Evolutionary conservation across 2,797 vertebrate genomes (phyloP).

Genomic region (Poecilia gillii): DNA sequence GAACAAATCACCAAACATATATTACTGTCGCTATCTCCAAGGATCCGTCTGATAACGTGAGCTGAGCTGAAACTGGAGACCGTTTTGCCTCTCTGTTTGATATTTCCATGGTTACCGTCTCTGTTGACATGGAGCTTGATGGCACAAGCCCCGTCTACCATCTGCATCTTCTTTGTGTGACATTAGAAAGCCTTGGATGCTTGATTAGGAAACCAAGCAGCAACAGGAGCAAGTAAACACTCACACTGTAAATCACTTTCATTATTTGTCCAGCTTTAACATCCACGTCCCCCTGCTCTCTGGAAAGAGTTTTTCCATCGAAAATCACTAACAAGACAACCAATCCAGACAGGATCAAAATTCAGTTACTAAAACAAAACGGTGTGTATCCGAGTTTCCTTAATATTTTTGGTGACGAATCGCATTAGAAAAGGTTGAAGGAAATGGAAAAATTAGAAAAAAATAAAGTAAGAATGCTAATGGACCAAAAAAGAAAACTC

Average conservation of each 20-base stretch:
- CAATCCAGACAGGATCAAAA: too few species aligned
- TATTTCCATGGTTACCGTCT: slow-evolving; percentile 45
- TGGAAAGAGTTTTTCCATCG: too few species aligned
- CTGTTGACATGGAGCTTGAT: slow-evolving; percentile 48
- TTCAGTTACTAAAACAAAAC: too few species aligned
- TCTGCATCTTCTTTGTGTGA: slow-evolving; percentile 26
- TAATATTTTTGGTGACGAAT: too few species aligned
- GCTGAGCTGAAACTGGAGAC: slow-evolving; percentile 22
- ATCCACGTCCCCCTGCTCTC: background rate
- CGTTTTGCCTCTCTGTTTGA: slow-evolving; percentile 39
- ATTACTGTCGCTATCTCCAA: background rate
- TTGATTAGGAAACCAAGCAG: background rate
- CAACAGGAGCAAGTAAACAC: slow-evolving; percentile 2
- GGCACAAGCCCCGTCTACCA: slow-evolving; percentile 35
- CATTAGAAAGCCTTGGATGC: background rate
- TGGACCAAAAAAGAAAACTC: too few species aligned
- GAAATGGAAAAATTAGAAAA: too few species aligned
- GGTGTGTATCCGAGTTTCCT: too few species aligned
- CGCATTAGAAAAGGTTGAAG: too few species aligned
- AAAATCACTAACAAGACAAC: too few species aligned
- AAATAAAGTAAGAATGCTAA: too few species aligned
- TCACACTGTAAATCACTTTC: background rate
- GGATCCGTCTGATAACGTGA: slow-evolving; percentile 5
- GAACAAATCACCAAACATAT: background rate
- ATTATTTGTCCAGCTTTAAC: slow-evolving; percentile 10